Conservation (phyloP, 2,113 vertebrate species). For the Polyodon spathula region DNA sequence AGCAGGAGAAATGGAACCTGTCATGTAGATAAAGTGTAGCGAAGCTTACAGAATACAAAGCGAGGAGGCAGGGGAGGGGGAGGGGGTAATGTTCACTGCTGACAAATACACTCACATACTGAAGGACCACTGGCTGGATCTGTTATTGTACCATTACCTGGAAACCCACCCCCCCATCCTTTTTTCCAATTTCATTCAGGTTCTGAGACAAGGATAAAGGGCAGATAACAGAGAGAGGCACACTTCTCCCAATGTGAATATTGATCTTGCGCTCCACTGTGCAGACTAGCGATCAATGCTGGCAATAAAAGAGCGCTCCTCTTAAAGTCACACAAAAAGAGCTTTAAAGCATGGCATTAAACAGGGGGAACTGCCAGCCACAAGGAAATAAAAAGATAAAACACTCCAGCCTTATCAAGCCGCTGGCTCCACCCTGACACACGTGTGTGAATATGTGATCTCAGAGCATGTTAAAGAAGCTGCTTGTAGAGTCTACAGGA, state of each 20-base stretch:
- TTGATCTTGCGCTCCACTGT: slow-evolving; percentile 34
- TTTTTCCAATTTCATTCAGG: slow-evolving; percentile 37
- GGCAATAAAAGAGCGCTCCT: slow-evolving; percentile 38
- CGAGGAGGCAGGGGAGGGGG: slow-evolving; percentile 9
- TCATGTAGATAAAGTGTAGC: slow-evolving; percentile 55
- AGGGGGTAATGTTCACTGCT: slow-evolving; percentile 8
- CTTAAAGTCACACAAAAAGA: neutral
- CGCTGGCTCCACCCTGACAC: too few species aligned
- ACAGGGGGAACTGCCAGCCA: slow-evolving; percentile 6
- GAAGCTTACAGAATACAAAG: slow-evolving; percentile 35
- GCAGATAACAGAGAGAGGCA: slow-evolving; percentile 29
- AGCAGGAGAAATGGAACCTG: slow-evolving; percentile 63
- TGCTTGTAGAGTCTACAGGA: too few species aligned
- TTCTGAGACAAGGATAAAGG: slow-evolving; percentile 26
- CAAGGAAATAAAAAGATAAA: slow-evolving; percentile 3
- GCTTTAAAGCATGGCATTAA: slow-evolving; percentile 10
- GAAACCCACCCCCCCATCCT: slow-evolving; percentile 15
- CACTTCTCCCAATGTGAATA: slow-evolving; percentile 31
- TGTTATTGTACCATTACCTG: slow-evolving; percentile 34
- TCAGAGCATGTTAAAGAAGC: too few species aligned
- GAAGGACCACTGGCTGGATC: slow-evolving; percentile 33
- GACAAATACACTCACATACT: slow-evolving; percentile 40
- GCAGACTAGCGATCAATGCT: slow-evolving; percentile 35
- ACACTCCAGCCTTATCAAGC: too few species aligned
- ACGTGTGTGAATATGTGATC: too few species aligned